phyloP scores from a whole-genome alignment of 2,797 vertebrate genomes.

The Aldrovandia affinis region DNA sequence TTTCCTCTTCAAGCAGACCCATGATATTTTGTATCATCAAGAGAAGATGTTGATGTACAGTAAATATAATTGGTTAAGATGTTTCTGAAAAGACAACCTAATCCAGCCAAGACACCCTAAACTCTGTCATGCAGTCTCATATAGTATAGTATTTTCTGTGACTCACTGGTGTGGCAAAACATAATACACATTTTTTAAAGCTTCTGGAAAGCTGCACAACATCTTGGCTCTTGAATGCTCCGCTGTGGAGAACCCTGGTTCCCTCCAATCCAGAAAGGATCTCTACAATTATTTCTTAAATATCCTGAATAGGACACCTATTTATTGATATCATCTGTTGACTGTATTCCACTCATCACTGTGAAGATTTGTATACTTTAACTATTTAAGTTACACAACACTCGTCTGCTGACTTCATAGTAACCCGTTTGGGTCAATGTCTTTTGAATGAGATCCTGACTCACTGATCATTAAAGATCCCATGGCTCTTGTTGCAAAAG shows the following conservation, averaged over 20 bases:
- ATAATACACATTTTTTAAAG: background rate
- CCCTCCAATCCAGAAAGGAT: background rate
- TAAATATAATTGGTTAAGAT: background rate
- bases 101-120: background rate
- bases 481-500: too few species aligned
- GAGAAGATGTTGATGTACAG: background rate
- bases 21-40: background rate
- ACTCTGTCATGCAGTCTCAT: background rate
- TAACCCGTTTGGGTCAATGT: too few species aligned
- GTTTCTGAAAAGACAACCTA: background rate
- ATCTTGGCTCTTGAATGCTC: background rate
- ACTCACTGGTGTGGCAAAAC: background rate
- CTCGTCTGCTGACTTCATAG: too few species aligned
- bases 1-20: background rate
- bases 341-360: too few species aligned
- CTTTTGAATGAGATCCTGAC: too few species aligned
- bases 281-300: background rate
- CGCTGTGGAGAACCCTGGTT: background rate
- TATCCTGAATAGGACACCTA: background rate
- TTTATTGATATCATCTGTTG: background rate
- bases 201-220: background rate
- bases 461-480: too few species aligned
- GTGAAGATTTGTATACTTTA: too few species aligned
- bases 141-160: background rate
- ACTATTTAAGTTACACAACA: too few species aligned